Evolutionary conservation across 37 sponge, comb jelly and placozoan genomes (phyloP).

Genomic region (Halisarca cf. caerulea): DNA sequence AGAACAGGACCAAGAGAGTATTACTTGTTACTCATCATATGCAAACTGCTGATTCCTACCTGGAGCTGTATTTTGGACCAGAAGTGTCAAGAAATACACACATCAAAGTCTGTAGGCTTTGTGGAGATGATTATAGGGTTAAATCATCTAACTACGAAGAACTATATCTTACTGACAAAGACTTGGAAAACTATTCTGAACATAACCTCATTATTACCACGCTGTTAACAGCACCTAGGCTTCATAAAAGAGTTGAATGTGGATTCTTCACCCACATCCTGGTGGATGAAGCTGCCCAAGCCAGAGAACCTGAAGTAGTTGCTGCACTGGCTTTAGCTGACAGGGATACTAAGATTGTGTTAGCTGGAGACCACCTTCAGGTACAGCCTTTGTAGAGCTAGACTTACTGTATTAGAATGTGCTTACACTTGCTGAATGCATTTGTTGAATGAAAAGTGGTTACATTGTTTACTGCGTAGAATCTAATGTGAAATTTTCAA

Average conservation of each 20-base stretch:
- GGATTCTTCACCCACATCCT: slow-evolving; percentile 28
- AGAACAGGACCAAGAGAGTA: not conserved
- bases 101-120: not conserved
- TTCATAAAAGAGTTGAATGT: not conserved
- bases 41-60: slow-evolving; percentile 65
- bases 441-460: too few species aligned
- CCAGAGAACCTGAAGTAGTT: slow-evolving; percentile 20
- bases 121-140: not conserved
- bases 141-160: too few species aligned
- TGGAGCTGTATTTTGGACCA: slow-evolving; percentile 53
- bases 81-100: not conserved
- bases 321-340: slow-evolving; percentile 8
- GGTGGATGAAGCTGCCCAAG: slow-evolving; percentile 29
- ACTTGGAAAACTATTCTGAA: not conserved
- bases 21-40: slow-evolving; percentile 73
- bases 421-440: too few species aligned
- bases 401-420: too few species aligned
- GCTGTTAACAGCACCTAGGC: not conserved
- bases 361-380: slow-evolving; percentile 26
- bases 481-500: too few species aligned
- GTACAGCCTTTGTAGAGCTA: too few species aligned
- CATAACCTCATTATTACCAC: not conserved
- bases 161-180: not conserved
- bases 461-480: too few species aligned
- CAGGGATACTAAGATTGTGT: slow-evolving; percentile 6